These are phyloP conservation scores for Ondatra zibethicus DNA, from an alignment of 2,113 vertebrate species.

Conservation along the genomic window DNA sequence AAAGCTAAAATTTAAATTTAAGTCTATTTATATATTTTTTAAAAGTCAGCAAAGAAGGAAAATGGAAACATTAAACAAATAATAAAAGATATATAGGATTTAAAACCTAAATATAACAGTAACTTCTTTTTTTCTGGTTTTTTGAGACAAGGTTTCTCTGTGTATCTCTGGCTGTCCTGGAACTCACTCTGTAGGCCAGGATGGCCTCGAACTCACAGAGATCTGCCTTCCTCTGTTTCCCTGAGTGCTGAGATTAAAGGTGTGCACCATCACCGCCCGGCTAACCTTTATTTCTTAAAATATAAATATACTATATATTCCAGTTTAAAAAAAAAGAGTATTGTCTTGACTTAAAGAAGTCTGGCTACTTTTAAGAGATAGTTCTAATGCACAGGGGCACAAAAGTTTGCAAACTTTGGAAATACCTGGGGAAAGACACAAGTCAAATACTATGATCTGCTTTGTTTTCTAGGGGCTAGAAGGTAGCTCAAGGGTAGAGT, in stretches of 20 bases:
- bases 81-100: not conserved
- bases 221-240: no score
- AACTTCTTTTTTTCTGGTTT: not conserved
- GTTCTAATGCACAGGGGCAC: not conserved
- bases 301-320: conserved; percentile 18
- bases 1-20: not conserved
- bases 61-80: conserved; percentile 1
- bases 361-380: conserved; percentile 18
- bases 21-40: not conserved
- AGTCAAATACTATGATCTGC: not conserved
- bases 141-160: no score
- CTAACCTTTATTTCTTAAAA: not conserved
- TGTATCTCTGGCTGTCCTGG: no score
- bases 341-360: not conserved
- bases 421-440: not conserved
- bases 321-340: not conserved
- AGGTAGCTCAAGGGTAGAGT: not conserved
- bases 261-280: no score
- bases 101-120: not conserved
- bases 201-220: no score
- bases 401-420: conserved; percentile 8
- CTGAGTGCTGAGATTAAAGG: no score
- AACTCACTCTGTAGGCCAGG: no score
- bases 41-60: not conserved
- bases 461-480: not conserved